A percentile compares a stretch with the other conserved stretches of the same genome.
phyloP scores from a whole-genome alignment of 2,888 invertebrate species.

The Drosophila anomalata region DNA sequence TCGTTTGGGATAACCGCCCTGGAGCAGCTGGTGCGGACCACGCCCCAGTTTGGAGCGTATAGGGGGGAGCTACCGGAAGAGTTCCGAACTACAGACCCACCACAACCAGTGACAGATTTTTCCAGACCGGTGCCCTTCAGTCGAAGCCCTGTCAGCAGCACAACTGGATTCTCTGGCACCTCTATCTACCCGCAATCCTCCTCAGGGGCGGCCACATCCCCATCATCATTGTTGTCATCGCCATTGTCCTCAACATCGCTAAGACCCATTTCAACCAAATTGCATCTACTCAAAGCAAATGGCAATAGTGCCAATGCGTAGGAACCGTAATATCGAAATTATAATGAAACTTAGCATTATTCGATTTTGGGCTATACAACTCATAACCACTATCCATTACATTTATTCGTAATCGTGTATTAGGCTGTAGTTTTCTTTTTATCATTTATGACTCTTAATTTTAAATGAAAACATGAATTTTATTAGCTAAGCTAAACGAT shows the following conservation, averaged over 20 bases:
- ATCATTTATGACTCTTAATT: slow-evolving; percentile 62
- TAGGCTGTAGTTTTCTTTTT: slow-evolving; percentile 55
- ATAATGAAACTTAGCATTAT: slow-evolving; percentile 44
- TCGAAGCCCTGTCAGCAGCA: slow-evolving; percentile 27
- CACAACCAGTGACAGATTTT: slow-evolving; percentile 71
- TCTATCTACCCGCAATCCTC: slow-evolving; percentile 42
- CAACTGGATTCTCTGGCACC: slow-evolving; percentile 29
- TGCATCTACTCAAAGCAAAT: slow-evolving; percentile 71
- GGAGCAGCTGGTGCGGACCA: slow-evolving; percentile 87
- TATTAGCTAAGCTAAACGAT: slow-evolving; percentile 64
- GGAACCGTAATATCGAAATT: slow-evolving; percentile 56
- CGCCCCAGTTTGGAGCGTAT: slow-evolving; percentile 90
- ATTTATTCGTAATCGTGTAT: slow-evolving; percentile 57
- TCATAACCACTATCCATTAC: slow-evolving; percentile 47
- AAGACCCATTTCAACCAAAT: slow-evolving; percentile 78
- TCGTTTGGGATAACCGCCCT: slow-evolving; percentile 84
- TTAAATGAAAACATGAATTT: slow-evolving; percentile 59
- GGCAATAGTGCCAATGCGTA: slow-evolving; percentile 44
- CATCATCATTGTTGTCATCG: slow-evolving; percentile 52
- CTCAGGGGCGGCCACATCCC: slow-evolving; percentile 35
- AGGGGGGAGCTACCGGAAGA: slow-evolving; percentile 88
- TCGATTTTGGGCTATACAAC: slow-evolving; percentile 55
- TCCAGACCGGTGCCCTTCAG: slow-evolving; percentile 56
- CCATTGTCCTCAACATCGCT: slow-evolving; percentile 57
- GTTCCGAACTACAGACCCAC: slow-evolving; percentile 81